Percentiles rank a stretch among this genome's conserved stretches.
These are phyloP conservation scores for Archilochus colubris DNA, from an alignment of 2,113 vertebrate genomes.

Conservation along the genomic window DNA sequence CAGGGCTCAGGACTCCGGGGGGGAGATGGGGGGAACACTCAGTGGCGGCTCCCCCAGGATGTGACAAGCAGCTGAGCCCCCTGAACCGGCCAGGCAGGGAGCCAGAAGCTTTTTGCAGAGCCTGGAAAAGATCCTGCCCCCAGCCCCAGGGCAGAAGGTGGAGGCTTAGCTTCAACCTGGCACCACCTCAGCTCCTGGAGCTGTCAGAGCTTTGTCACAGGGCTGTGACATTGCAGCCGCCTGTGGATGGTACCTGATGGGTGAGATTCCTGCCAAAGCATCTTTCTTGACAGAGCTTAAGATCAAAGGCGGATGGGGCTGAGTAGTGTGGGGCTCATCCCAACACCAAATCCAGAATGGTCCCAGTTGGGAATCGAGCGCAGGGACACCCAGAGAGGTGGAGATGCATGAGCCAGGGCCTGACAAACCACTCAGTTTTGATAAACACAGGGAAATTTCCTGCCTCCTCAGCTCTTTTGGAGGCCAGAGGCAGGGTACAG, in stretches of 20 bases:
- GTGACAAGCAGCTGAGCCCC: not conserved
- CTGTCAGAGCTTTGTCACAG: conserved; percentile 10
- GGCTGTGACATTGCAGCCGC: not conserved
- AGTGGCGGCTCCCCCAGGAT: too few relatives aligned
- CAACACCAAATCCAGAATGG: accelerated
- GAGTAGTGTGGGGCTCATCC: accelerated
- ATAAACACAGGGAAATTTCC: not conserved
- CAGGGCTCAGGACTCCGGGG: not conserved
- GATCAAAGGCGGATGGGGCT: not conserved
- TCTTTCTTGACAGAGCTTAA: not conserved
- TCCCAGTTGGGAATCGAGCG: accelerated
- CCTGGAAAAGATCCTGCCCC: not conserved
- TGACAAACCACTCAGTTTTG: accelerated
- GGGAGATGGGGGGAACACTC: too few relatives aligned
- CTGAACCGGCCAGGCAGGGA: not conserved
- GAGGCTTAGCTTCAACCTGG: not conserved
- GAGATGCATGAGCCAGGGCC: accelerated
- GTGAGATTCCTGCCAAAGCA: conserved; percentile 37
- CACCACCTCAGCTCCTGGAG: conserved; percentile 17
- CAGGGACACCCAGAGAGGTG: accelerated
- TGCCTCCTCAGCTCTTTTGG: not conserved
- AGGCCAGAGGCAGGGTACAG: not conserved
- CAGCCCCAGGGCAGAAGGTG: conserved; percentile 17
- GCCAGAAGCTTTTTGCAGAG: not conserved
- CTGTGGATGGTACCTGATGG: conserved; percentile 27